These are phyloP conservation scores for Epizoanthus scotinus DNA, from an alignment of 92 coral and sea anemone species.

Conservation along the genomic window DNA sequence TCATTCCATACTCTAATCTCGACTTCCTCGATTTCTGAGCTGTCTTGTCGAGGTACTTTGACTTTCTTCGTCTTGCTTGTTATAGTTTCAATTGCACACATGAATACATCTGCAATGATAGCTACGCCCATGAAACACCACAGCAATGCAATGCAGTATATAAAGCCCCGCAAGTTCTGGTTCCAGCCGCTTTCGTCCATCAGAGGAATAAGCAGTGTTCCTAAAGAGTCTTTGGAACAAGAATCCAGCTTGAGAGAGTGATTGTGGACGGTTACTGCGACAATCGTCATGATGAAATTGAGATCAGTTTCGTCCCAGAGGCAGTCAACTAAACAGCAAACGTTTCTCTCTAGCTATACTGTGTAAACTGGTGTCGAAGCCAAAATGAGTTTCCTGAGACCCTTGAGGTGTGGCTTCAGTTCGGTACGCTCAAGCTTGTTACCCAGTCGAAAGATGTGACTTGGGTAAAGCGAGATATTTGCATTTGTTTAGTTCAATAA, in stretches of 20 bases:
- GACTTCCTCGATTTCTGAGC: slow-evolving; percentile 72
- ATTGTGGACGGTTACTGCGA: background rate
- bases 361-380: no score
- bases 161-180: slow-evolving; percentile 63
- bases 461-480: no score
- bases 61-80: slow-evolving; percentile 96
- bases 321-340: no score
- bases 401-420: no score
- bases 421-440: no score
- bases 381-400: no score
- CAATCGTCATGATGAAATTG: slow-evolving; percentile 15
- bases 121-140: slow-evolving; percentile 99
- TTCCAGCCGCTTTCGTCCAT: slow-evolving; percentile 95
- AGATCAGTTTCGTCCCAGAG: no score
- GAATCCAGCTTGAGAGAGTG: slow-evolving; percentile 17
- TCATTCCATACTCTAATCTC: slow-evolving; percentile 97
- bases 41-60: slow-evolving; percentile 83
- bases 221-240: slow-evolving; percentile 61
- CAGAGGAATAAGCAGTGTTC: slow-evolving; percentile 77
- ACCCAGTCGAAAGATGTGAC: no score
- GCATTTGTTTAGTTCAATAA: no score
- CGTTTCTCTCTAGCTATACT: no score
- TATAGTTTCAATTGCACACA: slow-evolving; percentile 97
- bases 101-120: slow-evolving; percentile 91
- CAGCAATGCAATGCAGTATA: slow-evolving; percentile 79